Evolutionary conservation across 2,888 invertebrate genomes (phyloP).

Genomic region (Cataglyphis altisquamis): DNA sequence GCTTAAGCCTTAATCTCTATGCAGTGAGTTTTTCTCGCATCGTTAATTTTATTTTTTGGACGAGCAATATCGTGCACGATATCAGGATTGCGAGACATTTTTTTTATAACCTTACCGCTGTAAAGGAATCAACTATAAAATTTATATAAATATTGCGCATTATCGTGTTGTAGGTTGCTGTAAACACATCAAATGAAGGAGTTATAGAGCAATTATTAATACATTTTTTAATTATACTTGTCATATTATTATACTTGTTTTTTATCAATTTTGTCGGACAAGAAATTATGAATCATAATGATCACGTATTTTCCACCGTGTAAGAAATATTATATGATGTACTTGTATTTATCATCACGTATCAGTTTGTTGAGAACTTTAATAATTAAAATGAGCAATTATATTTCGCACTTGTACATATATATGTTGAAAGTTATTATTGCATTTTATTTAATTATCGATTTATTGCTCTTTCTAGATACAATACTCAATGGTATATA

Average conservation of each 20-base stretch:
- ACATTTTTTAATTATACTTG: not conserved
- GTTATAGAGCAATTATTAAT: not conserved
- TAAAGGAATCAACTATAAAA: not conserved
- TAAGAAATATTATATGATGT: not conserved
- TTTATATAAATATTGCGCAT: not conserved
- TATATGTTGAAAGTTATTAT: too few relatives aligned
- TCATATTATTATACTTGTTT: not conserved
- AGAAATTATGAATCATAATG: not conserved
- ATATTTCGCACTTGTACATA: too few relatives aligned
- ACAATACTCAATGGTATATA: not conserved
- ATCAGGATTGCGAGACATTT: not conserved
- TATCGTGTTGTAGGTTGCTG: not conserved
- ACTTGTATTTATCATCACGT: too few relatives aligned
- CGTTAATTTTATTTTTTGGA: not conserved
- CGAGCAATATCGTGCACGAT: not conserved
- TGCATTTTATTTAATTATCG: not conserved
- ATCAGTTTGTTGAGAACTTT: too few relatives aligned
- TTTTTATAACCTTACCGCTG: not conserved
- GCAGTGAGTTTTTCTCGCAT: not conserved
- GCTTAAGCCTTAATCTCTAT: constrained; percentile 17
- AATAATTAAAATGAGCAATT: too few relatives aligned
- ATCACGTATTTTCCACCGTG: not conserved
- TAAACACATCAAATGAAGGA: not conserved
- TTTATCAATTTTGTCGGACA: not conserved
- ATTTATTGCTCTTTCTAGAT: not conserved